Evolutionary conservation across 2,888 invertebrate species (phyloP).

Genomic region (Coecobrya sp.): DNA sequence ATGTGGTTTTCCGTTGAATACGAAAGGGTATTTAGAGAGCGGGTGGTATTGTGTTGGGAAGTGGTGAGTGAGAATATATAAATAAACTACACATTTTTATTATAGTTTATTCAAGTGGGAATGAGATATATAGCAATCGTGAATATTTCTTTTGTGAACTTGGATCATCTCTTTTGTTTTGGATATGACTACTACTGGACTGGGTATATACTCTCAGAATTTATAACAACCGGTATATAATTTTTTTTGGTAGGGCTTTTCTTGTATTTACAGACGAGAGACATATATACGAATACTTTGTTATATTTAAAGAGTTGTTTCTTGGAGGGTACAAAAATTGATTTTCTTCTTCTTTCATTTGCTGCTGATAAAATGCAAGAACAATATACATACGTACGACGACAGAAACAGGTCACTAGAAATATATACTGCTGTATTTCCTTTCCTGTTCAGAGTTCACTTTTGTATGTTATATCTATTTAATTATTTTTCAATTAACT

Average conservation of each 20-base stretch:
- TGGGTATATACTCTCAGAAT: conserved; percentile 30
- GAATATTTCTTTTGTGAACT: conserved; percentile 33
- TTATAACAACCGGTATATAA: conserved; percentile 61
- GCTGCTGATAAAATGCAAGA: conserved; percentile 36
- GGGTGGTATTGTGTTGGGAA: conserved; percentile 42
- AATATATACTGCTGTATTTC: conserved; percentile 38
- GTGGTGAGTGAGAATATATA: conserved; percentile 59
- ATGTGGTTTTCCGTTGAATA: conserved; percentile 34
- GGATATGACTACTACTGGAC: conserved; percentile 65
- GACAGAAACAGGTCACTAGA: conserved; percentile 70
- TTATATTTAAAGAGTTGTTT: conserved; percentile 61
- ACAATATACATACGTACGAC: conserved; percentile 47
- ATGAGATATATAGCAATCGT: conserved; percentile 40
- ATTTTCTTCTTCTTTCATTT: conserved; percentile 36
- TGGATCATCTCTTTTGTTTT: conserved; percentile 45
- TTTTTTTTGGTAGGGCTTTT: conserved; percentile 33
- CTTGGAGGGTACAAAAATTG: conserved; percentile 77
- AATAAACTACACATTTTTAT: conserved; percentile 47
- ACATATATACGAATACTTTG: conserved; percentile 59
- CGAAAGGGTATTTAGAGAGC: conserved; percentile 26
- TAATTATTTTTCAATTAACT: conserved; percentile 20
- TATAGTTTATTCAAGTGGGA: conserved; percentile 39
- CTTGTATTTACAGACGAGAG: conserved; percentile 38
- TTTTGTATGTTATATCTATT: background rate
- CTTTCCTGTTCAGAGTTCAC: conserved; percentile 14